Conservation (phyloP, 2,797 vertebrate species). For the Carcharodon carcharias region DNA sequence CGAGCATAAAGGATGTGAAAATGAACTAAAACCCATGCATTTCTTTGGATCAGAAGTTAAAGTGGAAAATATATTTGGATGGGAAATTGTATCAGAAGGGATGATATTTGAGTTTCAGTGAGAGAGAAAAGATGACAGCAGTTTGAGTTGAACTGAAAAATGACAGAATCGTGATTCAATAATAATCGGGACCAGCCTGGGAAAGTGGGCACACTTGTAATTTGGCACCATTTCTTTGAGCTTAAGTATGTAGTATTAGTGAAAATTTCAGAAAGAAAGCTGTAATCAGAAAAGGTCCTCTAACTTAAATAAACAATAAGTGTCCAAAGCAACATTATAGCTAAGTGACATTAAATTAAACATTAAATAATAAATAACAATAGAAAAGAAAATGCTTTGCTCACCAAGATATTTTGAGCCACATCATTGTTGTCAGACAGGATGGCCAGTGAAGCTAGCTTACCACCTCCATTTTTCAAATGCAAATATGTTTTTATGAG, state of each 20-base stretch:
- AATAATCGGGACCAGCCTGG: no score
- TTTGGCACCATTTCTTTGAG: neutral
- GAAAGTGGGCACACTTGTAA: neutral
- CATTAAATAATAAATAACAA: neutral
- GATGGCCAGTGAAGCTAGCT: neutral
- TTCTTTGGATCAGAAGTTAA: neutral
- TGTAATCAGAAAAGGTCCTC: neutral
- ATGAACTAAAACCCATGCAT: neutral
- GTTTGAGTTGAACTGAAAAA: neutral
- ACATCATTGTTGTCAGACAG: neutral
- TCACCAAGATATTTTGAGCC: neutral
- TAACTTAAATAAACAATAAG: neutral
- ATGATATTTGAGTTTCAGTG: neutral
- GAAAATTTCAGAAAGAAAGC: neutral
- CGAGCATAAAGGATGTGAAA: neutral
- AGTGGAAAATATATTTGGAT: neutral
- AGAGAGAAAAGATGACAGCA: neutral
- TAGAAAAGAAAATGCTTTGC: neutral
- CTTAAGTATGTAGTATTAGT: neutral
- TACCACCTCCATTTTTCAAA: neutral
- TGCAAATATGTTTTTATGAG: neutral
- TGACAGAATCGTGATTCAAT: neutral
- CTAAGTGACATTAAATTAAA: neutral
- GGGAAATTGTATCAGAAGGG: neutral
- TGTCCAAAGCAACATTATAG: neutral